Evolutionary conservation across 2,888 invertebrate species (phyloP), one percentile per base, ranked within the genome.

Genomic region (Gasteruption jaculator): DNA sequence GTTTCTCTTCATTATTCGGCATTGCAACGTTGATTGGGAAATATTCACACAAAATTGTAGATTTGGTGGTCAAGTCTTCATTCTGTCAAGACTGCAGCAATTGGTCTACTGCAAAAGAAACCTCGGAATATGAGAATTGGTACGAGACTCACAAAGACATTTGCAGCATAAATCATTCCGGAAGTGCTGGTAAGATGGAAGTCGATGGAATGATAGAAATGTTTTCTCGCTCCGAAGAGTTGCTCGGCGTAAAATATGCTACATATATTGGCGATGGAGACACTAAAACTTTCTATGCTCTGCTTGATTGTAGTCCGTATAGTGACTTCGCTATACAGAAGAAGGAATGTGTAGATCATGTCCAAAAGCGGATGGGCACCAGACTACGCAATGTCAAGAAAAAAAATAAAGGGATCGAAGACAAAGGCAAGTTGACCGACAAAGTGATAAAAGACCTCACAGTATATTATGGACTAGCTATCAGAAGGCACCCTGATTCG

Each of bases 401-500:
- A 20, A 30, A 45, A 31, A 21, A 41, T 7, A 25, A 27, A 11
- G 22, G 14, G 11, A 41, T 49, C 10, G 43, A 38, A 14, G 49
- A 46, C 26, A 50, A 29, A 40, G 41, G 43, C 10, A 44, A 45
- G 35, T 24, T 49, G 12, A 47, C 47, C 1, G 49, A 45, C 20
- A 24, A 31, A 16, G 33, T 51, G 22, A 47, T 52, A 10, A 42
- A 49, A 26, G 42, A 52, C 30, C 29, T 54, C 4, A 36, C 43
- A 10, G 15, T 26, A 21, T 56, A 52, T 27, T 56, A 50, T 32
- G 50, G 46, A 6, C 34, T 53, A 15, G 55, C 51, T 3, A 54
- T 57, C 24, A 26, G 49, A 30, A 41, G 45, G 44, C 45, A 55
- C 22, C 12, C 32, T 10, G 25, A 48, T 31, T 41, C 33, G 19